These are phyloP conservation scores for Tenrec ecaudatus DNA, from an alignment of 2,113 vertebrate genomes.

Conservation along the genomic window DNA sequence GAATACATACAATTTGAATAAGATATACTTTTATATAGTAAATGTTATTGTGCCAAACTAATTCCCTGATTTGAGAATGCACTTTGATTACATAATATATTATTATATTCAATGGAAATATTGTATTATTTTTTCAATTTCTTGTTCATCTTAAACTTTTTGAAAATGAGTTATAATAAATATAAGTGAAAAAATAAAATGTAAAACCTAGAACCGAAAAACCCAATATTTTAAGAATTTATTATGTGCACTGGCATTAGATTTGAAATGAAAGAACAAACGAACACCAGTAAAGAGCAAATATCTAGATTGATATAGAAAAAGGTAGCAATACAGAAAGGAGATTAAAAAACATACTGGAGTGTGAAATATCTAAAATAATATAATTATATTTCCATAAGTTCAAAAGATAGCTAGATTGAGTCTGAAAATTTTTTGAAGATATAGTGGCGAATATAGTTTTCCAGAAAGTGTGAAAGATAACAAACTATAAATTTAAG, in stretches of 20 bases:
- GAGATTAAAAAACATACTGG: background rate
- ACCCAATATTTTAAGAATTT: background rate
- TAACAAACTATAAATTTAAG: background rate
- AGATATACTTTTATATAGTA: slow-evolving; percentile 1
- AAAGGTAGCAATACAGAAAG: background rate
- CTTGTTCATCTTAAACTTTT: slow-evolving; percentile 13
- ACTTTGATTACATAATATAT: slow-evolving; percentile 1
- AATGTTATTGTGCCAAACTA: background rate
- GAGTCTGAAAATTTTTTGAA: background rate
- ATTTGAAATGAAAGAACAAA: slow-evolving; percentile 40
- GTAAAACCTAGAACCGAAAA: slow-evolving; percentile 48
- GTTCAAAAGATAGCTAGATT: background rate
- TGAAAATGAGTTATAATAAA: slow-evolving; percentile 5
- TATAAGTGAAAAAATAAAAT: slow-evolving; percentile 8
- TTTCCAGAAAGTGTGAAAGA: background rate
- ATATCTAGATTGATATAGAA: background rate
- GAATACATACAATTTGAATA: background rate
- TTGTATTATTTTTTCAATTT: background rate
- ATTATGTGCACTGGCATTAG: slow-evolving; percentile 29
- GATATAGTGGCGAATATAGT: background rate
- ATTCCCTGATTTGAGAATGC: slow-evolving; percentile 31
- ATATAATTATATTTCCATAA: background rate
- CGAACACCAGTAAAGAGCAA: background rate
- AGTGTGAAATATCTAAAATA: background rate
- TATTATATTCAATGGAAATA: background rate